These are phyloP conservation scores for Scaptomyza tumidula DNA, from an alignment of 2,888 invertebrate genomes.

Conservation along the genomic window DNA sequence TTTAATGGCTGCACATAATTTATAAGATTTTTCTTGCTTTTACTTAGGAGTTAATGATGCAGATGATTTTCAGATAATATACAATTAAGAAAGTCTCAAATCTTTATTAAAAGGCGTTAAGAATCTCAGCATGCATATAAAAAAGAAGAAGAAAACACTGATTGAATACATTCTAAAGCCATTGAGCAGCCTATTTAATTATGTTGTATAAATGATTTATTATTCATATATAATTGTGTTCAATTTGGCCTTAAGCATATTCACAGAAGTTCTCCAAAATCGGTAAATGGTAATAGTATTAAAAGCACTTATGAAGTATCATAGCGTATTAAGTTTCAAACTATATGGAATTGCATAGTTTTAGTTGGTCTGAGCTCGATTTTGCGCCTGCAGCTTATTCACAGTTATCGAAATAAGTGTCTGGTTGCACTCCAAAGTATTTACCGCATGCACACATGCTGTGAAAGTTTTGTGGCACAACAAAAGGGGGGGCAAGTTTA, in stretches of 20 bases:
- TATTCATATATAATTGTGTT: not conserved
- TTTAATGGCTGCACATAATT: not conserved
- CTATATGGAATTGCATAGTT: not conserved
- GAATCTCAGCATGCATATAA: too few species aligned
- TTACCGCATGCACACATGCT: constrained; percentile 37
- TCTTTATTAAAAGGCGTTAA: too few species aligned
- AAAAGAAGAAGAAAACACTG: too few species aligned
- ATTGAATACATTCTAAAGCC: too few species aligned
- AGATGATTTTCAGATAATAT: too few species aligned
- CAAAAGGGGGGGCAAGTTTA: not conserved
- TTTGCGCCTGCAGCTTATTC: constrained; percentile 4
- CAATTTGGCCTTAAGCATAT: not conserved
- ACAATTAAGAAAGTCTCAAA: too few species aligned
- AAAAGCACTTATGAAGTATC: not conserved
- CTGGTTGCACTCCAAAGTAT: constrained; percentile 18
- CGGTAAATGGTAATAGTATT: not conserved
- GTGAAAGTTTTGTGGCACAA: constrained; percentile 12
- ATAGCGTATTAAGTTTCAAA: not conserved
- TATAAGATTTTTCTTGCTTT: too few species aligned
- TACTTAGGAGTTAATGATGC: too few species aligned
- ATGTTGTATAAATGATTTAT: not conserved
- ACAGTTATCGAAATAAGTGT: constrained; percentile 10
- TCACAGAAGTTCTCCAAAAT: not conserved
- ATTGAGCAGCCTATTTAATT: not conserved
- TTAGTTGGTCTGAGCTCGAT: constrained; percentile 13